These are phyloP conservation scores for Hassar affinis DNA, from an alignment of 2,113 vertebrate genomes.

Conservation along the genomic window DNA sequence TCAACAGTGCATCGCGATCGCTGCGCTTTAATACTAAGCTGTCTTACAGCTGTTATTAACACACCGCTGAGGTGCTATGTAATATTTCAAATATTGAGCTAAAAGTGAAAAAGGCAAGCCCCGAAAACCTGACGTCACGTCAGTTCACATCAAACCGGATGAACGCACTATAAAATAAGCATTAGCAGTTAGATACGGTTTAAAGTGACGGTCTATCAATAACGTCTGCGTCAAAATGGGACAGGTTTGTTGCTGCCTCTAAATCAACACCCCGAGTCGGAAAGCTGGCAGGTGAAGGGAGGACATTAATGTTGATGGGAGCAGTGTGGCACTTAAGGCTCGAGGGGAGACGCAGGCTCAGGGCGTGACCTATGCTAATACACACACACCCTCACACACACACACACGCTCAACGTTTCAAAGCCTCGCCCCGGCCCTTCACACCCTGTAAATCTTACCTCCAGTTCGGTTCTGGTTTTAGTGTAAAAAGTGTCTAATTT, in stretches of 20 bases:
- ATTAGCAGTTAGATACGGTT: constrained; percentile 77
- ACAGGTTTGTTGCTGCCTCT: constrained; percentile 82
- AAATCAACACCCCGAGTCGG: constrained; percentile 73
- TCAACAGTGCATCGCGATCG: neutral
- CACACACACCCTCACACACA: constrained; percentile 39
- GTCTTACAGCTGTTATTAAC: constrained; percentile 6
- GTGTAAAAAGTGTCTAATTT: neutral
- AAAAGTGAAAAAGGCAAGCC: constrained; percentile 2
- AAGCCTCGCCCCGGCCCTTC: constrained; percentile 13
- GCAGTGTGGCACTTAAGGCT: constrained; percentile 60
- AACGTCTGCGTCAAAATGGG: constrained; percentile 77
- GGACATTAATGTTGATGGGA: constrained; percentile 72
- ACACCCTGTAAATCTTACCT: constrained; percentile 34
- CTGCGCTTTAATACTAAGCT: constrained; percentile 18
- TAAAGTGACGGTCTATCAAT: constrained; percentile 80
- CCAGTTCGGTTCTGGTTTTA: constrained; percentile 13
- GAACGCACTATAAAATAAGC: constrained; percentile 77
- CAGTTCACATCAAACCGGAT: constrained; percentile 69
- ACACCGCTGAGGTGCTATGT: neutral
- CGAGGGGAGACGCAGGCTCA: constrained; percentile 57
- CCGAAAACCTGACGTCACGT: no score
- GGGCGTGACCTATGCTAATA: constrained; percentile 33
- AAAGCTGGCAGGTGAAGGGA: constrained; percentile 70
- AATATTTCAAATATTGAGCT: neutral
- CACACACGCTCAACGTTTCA: constrained; percentile 26